These are phyloP conservation scores for Lindbergichthys nudifrons DNA, from an alignment of 2,797 vertebrate species.

Conservation along the genomic window DNA sequence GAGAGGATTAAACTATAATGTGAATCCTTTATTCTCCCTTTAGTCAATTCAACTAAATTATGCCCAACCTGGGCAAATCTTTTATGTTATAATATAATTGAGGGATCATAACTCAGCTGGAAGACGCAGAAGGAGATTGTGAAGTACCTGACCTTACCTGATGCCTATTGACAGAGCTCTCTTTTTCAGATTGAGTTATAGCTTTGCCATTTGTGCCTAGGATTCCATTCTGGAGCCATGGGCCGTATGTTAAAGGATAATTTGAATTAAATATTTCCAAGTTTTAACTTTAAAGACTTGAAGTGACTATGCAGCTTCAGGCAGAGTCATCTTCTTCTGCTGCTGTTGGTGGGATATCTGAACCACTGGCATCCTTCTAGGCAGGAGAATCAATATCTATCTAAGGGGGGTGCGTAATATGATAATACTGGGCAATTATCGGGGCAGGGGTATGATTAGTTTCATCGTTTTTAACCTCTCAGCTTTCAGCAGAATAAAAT, in stretches of 20 bases:
- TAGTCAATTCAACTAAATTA: constrained; percentile 67
- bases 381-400: constrained; percentile 70
- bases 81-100: constrained; percentile 75
- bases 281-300: constrained; percentile 69
- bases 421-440: constrained; percentile 76
- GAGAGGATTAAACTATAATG: constrained; percentile 69
- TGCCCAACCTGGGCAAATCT: constrained; percentile 47
- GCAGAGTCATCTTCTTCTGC: constrained; percentile 48
- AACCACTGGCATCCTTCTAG: constrained; percentile 52
- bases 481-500: constrained; percentile 52
- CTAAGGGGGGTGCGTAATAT: constrained; percentile 65
- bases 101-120: constrained; percentile 73
- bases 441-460: constrained; percentile 61
- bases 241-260: constrained; percentile 71
- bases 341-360: constrained; percentile 53
- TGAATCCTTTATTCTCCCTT: constrained; percentile 67
- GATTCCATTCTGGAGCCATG: constrained; percentile 68
- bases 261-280: constrained; percentile 78
- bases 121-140: constrained; percentile 66
- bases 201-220: constrained; percentile 78
- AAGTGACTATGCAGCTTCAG: constrained; percentile 54
- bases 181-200: constrained; percentile 75
- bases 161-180: constrained; percentile 71
- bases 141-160: constrained; percentile 75
- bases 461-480: constrained; percentile 66